Base-by-base conservation (phyloP, 2,113 vertebrate species). In the Cnemophilus loriae region DNA sequence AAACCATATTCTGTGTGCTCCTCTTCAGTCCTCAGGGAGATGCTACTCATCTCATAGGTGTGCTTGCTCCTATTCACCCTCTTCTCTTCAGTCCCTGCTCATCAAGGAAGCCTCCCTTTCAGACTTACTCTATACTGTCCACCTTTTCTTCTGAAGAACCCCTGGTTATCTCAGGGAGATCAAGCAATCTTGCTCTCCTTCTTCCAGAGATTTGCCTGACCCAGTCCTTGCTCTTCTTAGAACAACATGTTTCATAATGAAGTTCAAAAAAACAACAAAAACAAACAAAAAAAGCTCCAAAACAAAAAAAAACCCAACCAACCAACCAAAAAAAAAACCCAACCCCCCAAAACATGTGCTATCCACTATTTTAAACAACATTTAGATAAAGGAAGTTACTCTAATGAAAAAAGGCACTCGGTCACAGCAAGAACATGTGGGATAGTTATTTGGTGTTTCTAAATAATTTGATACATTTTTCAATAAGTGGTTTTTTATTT, bases 261-360 rank as follows among this genome's bases (percentile, higher is more conserved):
- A 67, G 9, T 82, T 56, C 7, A 46, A 76, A 52, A 74, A 70
- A 77, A 10, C 9, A 33, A n/a, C n/a, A n/a, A n/a, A 28, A 53
- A 39, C n/a, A 59, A 60, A 23, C 6, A 33, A 19, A 12, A 16
- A n/a, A n/a, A n/a, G n/a, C n/a, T n/a, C n/a, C 18, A 56, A 8
- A 55, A 4, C 13, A 21, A 7, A 7, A 53, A 28, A 46, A 46
- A 47, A 47, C 46, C 19, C 6, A 55, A 20, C 18, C 7, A 56
- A 21, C 13, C 28, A 18, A 32, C 19, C 30, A 35, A 30, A 23
- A 7, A 10, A 75, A 15, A 22, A 63, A 16, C 13, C 53, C 6
- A 8, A n/a, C 22, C 1, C 4, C 16, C 32, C 2, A 0, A 42
- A 78, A 46, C 4, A 37, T 13, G 22, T 75, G 8, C 6, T 8